phyloP scores from a whole-genome alignment of 2,888 invertebrate genomes.

The Polydesmus complanatus region DNA sequence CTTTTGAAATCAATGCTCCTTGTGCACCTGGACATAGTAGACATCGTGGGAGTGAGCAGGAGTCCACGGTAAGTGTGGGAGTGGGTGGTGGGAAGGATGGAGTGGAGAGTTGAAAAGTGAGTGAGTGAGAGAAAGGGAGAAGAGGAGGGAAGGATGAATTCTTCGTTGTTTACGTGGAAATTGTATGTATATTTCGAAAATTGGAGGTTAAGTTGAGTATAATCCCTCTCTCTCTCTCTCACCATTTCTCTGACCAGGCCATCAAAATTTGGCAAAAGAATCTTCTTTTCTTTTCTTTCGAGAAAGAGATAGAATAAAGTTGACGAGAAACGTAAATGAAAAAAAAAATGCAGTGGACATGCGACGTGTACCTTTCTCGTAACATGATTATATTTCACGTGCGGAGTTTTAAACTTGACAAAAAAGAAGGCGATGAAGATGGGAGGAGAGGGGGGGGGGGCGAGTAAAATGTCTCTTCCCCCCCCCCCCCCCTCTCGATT shows the following conservation, averaged over 20 bases:
- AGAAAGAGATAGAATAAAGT: not conserved
- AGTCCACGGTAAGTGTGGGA: not conserved
- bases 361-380: not conserved
- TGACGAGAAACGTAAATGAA: not conserved
- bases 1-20: not conserved
- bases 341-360: not conserved
- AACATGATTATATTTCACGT: not conserved
- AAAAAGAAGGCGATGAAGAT: not conserved
- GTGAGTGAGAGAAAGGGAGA: not conserved
- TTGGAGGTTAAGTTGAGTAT: not conserved
- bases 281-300: not conserved
- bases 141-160: not conserved
- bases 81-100: not conserved
- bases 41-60: not conserved
- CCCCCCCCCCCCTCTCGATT: no score
- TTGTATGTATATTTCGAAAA: not conserved
- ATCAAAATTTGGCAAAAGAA: not conserved
- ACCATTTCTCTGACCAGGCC: not conserved
- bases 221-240: not conserved
- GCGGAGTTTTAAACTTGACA: not conserved
- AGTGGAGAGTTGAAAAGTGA: not conserved
- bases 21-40: not conserved
- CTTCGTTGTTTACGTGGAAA: not conserved
- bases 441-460: no score
- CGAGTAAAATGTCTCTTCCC: no score